These are phyloP conservation scores for Spodoptera frugiperda DNA, from an alignment of 1,140 invertebrate species.

Conservation along the genomic window DNA sequence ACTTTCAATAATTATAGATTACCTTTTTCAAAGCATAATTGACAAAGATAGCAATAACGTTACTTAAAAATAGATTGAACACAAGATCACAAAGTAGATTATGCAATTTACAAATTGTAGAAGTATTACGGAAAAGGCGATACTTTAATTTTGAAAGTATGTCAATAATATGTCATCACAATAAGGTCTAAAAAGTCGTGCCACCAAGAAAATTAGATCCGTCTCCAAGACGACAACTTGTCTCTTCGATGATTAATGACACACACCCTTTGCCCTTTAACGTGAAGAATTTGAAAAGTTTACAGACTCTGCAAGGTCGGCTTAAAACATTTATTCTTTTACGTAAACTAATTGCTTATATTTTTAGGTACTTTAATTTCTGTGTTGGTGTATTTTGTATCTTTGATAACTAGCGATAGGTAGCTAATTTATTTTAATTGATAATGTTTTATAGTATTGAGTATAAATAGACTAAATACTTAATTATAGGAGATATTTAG, in stretches of 20 bases:
- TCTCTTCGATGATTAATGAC: constrained; percentile 44
- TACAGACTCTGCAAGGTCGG: constrained; percentile 17
- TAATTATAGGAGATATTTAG: too few species aligned
- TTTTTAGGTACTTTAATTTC: constrained; percentile 31
- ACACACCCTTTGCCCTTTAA: constrained; percentile 27
- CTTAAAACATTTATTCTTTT: constrained; percentile 25
- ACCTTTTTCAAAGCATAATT: too few species aligned
- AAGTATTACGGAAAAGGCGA: too few species aligned
- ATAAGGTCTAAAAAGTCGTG: constrained; percentile 6
- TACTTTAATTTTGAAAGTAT: background rate
- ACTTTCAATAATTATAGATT: too few species aligned
- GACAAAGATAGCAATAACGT: too few species aligned
- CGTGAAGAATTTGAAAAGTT: constrained; percentile 24
- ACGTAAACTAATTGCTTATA: constrained; percentile 27
- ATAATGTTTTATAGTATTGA: too few species aligned
- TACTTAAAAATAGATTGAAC: too few species aligned
- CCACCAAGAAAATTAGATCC: constrained; percentile 31
- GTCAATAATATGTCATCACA: constrained; percentile 5
- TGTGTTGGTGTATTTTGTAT: background rate
- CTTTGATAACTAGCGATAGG: background rate
- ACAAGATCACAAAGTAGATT: background rate
- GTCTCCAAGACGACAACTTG: constrained; percentile 43
- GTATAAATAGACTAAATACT: too few species aligned
- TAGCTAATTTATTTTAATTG: too few species aligned
- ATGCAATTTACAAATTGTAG: too few species aligned